These are phyloP conservation scores for Whitmania pigra DNA, from an alignment of 1,140 invertebrate species.

Conservation along the genomic window DNA sequence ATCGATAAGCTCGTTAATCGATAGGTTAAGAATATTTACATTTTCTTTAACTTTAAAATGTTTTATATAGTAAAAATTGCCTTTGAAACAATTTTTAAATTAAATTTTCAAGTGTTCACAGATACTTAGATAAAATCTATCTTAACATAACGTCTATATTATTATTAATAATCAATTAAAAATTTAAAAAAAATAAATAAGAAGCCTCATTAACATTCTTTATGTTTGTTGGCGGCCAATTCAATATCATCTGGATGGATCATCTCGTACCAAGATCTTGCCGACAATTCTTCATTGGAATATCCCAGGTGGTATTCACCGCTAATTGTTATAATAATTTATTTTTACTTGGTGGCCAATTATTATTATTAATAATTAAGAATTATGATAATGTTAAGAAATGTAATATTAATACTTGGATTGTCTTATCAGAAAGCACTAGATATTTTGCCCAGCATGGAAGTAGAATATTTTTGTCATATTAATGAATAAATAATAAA, in stretches of 20 bases:
- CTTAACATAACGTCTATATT: background rate
- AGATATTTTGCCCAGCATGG: no score
- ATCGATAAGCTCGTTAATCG: background rate
- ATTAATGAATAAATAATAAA: no score
- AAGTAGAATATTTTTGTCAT: no score
- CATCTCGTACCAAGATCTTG: conserved; percentile 37
- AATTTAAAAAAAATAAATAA: background rate
- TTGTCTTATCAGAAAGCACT: background rate
- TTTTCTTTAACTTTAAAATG: background rate
- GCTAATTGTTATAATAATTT: conserved; percentile 25
- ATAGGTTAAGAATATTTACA: background rate
- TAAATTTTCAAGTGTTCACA: background rate
- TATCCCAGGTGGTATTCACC: conserved; percentile 37
- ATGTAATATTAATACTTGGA: background rate
- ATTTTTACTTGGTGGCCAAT: background rate
- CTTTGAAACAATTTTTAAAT: background rate
- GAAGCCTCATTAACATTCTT: conserved; percentile 33
- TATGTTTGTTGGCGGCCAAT: conserved; percentile 37
- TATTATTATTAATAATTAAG: background rate
- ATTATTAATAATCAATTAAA: background rate
- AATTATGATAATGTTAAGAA: background rate
- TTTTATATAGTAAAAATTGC: background rate
- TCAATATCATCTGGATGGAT: conserved; percentile 39
- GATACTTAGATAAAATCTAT: no score
- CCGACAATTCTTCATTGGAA: conserved; percentile 30